Conservation (phyloP, 2,797 vertebrate species). For the Anguilla anguilla region DNA sequence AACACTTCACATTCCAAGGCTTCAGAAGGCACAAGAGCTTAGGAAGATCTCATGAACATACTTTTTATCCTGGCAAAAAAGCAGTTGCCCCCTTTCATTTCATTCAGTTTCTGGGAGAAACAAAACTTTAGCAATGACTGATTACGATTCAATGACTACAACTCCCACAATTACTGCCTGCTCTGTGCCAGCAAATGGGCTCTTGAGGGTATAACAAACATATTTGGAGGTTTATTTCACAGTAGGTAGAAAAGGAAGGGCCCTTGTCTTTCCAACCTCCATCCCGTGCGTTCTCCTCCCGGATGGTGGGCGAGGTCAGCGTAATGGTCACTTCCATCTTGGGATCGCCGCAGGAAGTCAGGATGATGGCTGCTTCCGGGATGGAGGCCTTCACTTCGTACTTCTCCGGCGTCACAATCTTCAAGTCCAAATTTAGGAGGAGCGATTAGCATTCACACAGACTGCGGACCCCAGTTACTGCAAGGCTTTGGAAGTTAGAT, state of each 20-base stretch:
- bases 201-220: constrained; percentile 67
- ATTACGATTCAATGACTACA: neutral
- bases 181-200: constrained; percentile 90
- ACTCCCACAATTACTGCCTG: constrained; percentile 41
- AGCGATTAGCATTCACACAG: constrained; percentile 4
- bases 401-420: constrained; percentile 95
- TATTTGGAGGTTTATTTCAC: constrained; percentile 58
- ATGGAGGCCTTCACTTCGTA: constrained; percentile 91
- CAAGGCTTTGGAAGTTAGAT: neutral
- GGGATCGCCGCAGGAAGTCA: constrained; percentile 88
- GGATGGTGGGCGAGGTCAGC: constrained; percentile 93
- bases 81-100: neutral
- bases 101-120: neutral
- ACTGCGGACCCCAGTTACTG: neutral
- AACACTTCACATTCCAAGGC: constrained; percentile 42
- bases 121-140: neutral
- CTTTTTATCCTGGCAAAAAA: neutral
- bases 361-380: constrained; percentile 89
- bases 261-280: constrained; percentile 88
- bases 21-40: constrained; percentile 58
- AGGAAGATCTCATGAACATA: constrained; percentile 14
- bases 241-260: neutral
- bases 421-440: neutral
- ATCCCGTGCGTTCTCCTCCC: constrained; percentile 89
- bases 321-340: constrained; percentile 99